Base-by-base conservation (phyloP, 2,888 invertebrate genomes). In the Cantharis flavilabris region DNA sequence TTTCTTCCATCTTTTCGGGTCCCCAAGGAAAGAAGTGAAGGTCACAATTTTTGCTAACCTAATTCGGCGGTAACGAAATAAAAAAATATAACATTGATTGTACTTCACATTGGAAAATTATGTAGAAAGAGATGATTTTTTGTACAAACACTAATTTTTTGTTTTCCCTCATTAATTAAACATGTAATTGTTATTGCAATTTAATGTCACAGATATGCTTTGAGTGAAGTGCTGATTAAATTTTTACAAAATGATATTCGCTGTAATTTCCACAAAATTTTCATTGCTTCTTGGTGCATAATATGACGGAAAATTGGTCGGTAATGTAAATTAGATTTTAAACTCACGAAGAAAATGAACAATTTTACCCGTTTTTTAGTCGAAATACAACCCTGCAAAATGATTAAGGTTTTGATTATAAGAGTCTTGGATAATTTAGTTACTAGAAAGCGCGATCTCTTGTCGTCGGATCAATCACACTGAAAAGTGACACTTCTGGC, bases 381-480 rank as follows among this genome's bases (percentile, higher is more conserved):
- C 49, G 69, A 69, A 76, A 63, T 67, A 73, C 73, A 77, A 73
- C 73, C 76, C 73, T 77, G 73, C 67, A 16, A 64, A 73, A 67
- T 49, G 64, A 23, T 30, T 23, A 30, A n/a, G 18, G 71, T 71
- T 28, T 62, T 23, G 9, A 49, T 16, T 28, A 23, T 70, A 26
- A 70, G 30, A 33, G 70, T 62, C 62, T 62, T 62, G 28, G 26
- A 14, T 18, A 62, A 28, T 62, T 62, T 70, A 20, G 9, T 69
- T 16, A 75, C 69, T 81, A 84, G 81, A 73, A 83, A 82, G 62
- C 84, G 87, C 84, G 87, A 87, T 84, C 86, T 83, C 84, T 86
- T 86, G 82, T 87, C 87, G 83, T 86, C 87, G 86, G 87, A 88
- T 88, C 87, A 88, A 84, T 88, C 88, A 83, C 88, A 88, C 82